phyloP scores from a whole-genome alignment of 2,113 vertebrate genomes.

The Myiozetetes cayanensis region DNA sequence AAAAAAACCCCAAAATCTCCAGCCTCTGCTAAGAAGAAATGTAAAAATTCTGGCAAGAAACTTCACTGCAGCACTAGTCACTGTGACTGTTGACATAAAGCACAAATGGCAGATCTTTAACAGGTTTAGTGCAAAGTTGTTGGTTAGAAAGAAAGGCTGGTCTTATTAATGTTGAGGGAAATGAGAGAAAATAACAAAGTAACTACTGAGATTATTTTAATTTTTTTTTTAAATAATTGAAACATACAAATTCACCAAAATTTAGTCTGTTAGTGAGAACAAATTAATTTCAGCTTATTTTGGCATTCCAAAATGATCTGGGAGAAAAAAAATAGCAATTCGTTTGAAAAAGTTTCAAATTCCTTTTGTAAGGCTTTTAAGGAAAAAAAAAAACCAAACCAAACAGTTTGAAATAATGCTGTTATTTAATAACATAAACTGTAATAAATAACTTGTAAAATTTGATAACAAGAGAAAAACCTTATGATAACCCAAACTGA shows the following conservation, averaged over 20 bases:
- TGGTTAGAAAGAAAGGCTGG: background rate
- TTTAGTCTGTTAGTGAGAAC: background rate
- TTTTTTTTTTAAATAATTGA: background rate
- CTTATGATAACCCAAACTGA: fast-evolving
- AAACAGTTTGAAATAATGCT: background rate
- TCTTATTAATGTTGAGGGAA: background rate
- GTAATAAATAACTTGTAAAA: background rate
- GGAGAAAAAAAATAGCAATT: background rate
- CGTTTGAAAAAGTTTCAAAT: background rate
- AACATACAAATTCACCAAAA: background rate
- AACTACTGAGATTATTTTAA: background rate
- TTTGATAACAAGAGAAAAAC: background rate
- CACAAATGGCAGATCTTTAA: background rate
- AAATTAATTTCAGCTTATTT: background rate
- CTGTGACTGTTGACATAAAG: background rate
- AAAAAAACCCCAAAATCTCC: background rate
- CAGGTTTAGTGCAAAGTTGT: fast-evolving
- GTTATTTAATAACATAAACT: background rate
- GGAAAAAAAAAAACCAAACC: background rate
- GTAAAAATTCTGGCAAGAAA: background rate
- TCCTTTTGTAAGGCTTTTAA: background rate
- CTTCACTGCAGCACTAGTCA: background rate
- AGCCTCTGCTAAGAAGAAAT: background rate
- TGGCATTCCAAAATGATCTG: background rate
- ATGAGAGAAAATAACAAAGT: background rate